Percentiles rank a stretch among this genome's conserved stretches.
Evolutionary conservation across 1,140 invertebrate genomes (phyloP).

Genomic region (Triops longicaudatus): DNA sequence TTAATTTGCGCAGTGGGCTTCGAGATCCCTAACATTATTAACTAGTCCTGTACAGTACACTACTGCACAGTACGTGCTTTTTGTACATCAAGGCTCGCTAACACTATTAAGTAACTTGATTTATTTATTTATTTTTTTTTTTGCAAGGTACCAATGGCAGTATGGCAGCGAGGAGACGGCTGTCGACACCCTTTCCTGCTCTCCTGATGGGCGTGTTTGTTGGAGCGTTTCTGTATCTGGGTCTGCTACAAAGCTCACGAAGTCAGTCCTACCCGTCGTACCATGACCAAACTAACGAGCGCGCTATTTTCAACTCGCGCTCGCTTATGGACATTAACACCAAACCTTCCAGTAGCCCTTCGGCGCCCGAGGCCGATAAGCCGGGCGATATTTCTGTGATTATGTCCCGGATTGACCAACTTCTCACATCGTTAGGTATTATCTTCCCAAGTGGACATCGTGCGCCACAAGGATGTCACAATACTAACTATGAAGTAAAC

Average conservation of each 20-base stretch:
- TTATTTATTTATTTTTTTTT: background rate
- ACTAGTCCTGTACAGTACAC: too few species aligned
- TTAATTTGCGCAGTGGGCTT: too few species aligned
- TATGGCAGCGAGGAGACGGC: background rate
- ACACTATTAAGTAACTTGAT: background rate
- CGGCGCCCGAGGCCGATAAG: background rate
- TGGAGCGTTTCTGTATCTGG: background rate
- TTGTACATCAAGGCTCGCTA: background rate
- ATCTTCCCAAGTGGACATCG: background rate
- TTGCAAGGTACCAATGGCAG: background rate
- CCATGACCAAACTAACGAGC: background rate
- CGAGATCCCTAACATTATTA: too few species aligned
- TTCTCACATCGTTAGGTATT: background rate
- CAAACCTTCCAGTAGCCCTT: background rate
- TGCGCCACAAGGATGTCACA: background rate
- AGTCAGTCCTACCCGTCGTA: background rate
- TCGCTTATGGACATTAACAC: background rate
- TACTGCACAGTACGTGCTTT: too few species aligned
- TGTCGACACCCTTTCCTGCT: background rate
- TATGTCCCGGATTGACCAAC: background rate
- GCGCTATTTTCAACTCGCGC: background rate
- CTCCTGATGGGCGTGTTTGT: background rate
- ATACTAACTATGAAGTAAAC: background rate
- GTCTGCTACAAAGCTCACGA: background rate
- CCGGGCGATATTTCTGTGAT: background rate